A percentile compares a stretch with the other conserved stretches of the same genome.
phyloP scores from a whole-genome alignment of 2,888 invertebrate genomes.

The Epiblema foenella region DNA sequence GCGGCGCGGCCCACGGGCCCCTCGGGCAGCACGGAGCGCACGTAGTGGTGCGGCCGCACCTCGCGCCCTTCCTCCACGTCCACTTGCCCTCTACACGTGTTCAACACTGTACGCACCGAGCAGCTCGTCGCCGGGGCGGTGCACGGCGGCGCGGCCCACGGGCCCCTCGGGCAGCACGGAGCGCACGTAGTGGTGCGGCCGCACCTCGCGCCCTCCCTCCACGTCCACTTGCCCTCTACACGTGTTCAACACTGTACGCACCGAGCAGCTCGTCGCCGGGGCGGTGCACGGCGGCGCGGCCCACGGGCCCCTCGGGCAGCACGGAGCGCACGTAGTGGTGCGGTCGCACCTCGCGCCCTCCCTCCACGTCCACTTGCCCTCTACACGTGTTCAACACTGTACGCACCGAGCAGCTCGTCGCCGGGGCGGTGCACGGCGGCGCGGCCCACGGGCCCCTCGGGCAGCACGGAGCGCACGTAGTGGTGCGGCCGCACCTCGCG shows the following conservation, averaged over 20 bases:
- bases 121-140: conserved; percentile 97
- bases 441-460: conserved; percentile 98
- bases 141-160: conserved; percentile 94
- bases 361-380: conserved; percentile 99
- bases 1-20: conserved; percentile 98
- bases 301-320: conserved; percentile 98
- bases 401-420: conserved; percentile 92
- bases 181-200: conserved; percentile 99
- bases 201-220: conserved; percentile 97
- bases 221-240: conserved; percentile 99
- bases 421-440: conserved; percentile 95
- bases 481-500: conserved; percentile 99
- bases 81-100: conserved; percentile 93
- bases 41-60: conserved; percentile 99
- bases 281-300: conserved; percentile 93
- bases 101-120: conserved; percentile 81
- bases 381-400: conserved; percentile 82
- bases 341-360: conserved; percentile 98
- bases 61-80: conserved; percentile 99
- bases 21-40: conserved; percentile 97
- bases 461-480: conserved; percentile 97
- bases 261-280: conserved; percentile 97
- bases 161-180: conserved; percentile 98
- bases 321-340: conserved; percentile 99
- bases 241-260: conserved; percentile 47